Evolutionary conservation across 1,140 invertebrate genomes (phyloP).

Genomic region (Arctopsyche grandis): DNA sequence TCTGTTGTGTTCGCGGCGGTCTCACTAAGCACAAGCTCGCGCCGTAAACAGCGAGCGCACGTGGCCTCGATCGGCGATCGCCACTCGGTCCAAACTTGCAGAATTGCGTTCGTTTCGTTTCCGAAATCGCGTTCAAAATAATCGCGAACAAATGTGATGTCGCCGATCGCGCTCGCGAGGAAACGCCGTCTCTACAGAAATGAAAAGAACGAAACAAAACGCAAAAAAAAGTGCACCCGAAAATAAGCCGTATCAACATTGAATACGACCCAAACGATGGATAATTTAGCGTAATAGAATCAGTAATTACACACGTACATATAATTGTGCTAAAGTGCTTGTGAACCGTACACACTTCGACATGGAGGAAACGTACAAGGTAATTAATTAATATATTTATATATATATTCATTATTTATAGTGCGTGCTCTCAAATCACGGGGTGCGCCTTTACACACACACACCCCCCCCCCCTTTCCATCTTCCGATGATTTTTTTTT

Average conservation of each 20-base stretch:
- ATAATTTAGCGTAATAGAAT: not conserved
- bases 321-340: not conserved
- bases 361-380: constrained; percentile 37
- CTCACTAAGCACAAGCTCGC: not conserved
- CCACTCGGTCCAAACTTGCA: not conserved
- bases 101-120: not conserved
- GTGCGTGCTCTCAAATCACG: not conserved
- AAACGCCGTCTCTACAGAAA: not conserved
- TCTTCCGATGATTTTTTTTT: constrained; percentile 11
- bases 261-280: too few species aligned
- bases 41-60: constrained; percentile 15
- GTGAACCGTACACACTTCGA: not conserved
- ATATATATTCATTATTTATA: not conserved
- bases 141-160: constrained; percentile 19
- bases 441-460: too few species aligned
- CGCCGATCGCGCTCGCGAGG: constrained; percentile 1
- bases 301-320: not conserved
- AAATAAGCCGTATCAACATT: too few species aligned
- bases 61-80: not conserved
- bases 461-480: not conserved
- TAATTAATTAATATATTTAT: not conserved
- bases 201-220: not conserved
- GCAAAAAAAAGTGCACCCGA: not conserved
- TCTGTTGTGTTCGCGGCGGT: constrained; percentile 5
- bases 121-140: not conserved